Evolutionary conservation across 2,888 invertebrate genomes (phyloP), one percentile per base, ranked within the genome.

Genomic region (Dicranocentrus wangi): DNA sequence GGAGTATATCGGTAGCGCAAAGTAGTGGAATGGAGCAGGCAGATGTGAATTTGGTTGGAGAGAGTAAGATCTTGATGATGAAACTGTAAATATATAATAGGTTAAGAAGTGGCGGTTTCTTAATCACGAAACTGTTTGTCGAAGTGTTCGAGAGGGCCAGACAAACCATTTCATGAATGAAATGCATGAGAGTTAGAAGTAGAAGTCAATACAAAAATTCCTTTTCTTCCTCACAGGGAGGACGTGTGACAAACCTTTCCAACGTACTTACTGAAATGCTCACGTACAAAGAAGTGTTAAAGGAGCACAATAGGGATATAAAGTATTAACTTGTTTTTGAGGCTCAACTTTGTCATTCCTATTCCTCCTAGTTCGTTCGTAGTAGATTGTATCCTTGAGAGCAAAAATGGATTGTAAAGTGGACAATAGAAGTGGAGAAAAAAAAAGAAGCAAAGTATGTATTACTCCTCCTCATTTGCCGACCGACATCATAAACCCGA

Each of bases 231-330:
- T 15, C n/a, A 47, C 15, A 55, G 21, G 10, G 42, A 63, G 39
- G 42, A 80, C 80, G 80, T 80, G 80, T 80, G 80, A 73, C 80
- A 68, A 73, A 69, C 80, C 68, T 55, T 61, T 28, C 55, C 60
- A 17, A 25, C 21, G 60, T 60, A 53, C 73, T 80, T 80, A 80
- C 23, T n/a, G 21, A 47, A 47, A 47, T 17, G 2, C 17, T 28
- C 60, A 32, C 5, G 32, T 32, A 32, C 10, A 32, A 32, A 32
- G 32, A 32, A 32, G 7, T 23, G 60, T 23, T 23, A 25, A 58
- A 23, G 25, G 1, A 21, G 23, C 19, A 58, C 15, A 58, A 28
- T 27, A 76, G 17, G 60, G 68, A 76, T 60, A 25, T 8, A n/a
- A n/a, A n/a, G n/a, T n/a, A n/a, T n/a, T n/a, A n/a, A n/a, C n/a